Percentiles rank a stretch among this genome's conserved stretches.
Evolutionary conservation across 2,113 vertebrate species (phyloP).

Genomic region (Cairina moschata): DNA sequence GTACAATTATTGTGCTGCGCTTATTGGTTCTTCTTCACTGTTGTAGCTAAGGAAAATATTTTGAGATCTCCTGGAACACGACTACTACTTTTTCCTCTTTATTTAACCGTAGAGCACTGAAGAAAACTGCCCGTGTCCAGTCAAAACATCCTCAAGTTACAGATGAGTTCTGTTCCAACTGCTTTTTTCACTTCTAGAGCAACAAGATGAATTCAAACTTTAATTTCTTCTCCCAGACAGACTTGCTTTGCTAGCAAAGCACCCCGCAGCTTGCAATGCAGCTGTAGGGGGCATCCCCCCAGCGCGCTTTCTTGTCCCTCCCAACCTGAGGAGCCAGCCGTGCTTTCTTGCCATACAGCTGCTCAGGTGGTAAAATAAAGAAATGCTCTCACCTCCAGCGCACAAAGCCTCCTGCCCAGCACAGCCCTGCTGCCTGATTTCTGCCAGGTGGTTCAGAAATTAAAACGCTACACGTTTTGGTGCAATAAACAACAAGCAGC

Average conservation of each 20-base stretch:
- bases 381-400: neutral
- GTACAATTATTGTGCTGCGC: neutral
- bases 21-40: neutral
- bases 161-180: neutral
- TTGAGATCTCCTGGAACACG: neutral
- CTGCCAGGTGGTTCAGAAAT: neutral
- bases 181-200: neutral
- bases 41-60: neutral
- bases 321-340: neutral
- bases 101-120: neutral
- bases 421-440: rapidly evolving
- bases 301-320: neutral
- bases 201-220: neutral
- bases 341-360: neutral
- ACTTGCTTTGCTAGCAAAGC: neutral
- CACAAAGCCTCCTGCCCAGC: neutral
- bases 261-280: neutral
- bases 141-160: neutral
- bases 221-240: neutral
- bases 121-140: neutral
- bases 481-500: neutral
- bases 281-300: neutral
- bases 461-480: neutral
- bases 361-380: neutral
- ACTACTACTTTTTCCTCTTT: neutral